phyloP scores from a whole-genome alignment of 2,797 vertebrate species.

The Sebastes taczanowskii region DNA sequence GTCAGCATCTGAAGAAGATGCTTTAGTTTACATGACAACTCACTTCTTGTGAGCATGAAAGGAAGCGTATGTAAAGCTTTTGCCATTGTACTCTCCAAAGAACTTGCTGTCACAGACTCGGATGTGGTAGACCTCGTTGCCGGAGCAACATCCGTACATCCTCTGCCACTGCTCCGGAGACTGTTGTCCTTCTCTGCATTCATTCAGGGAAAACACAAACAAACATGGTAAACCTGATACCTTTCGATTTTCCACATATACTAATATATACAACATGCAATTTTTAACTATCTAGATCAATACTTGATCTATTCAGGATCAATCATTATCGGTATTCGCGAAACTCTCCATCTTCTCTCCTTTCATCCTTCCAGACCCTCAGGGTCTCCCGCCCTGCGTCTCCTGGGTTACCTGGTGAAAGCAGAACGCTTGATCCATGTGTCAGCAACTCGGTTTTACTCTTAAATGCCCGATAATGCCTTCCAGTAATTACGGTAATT shows the following conservation, averaged over 20 bases:
- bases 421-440: conserved; percentile 24
- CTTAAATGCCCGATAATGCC: conserved; percentile 12
- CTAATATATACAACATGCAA: not conserved
- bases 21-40: conserved; percentile 60
- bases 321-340: not conserved
- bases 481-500: conserved; percentile 29
- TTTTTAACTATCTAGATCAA: not conserved
- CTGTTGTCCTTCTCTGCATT: conserved; percentile 91
- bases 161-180: conserved; percentile 98
- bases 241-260: not conserved
- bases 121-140: conserved; percentile 98
- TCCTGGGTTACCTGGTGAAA: not conserved
- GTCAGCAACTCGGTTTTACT: conserved; percentile 21
- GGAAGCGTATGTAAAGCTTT: conserved; percentile 97
- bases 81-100: conserved; percentile 96
- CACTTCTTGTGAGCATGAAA: conserved; percentile 99
- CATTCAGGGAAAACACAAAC: conserved; percentile 13
- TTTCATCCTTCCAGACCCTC: not conserved
- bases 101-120: conserved; percentile 95
- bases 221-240: not conserved
- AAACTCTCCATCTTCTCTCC: not conserved
- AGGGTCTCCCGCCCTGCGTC: not conserved
- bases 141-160: conserved; percentile 95
- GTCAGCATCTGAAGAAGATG: conserved; percentile 20
- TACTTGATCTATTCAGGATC: not conserved